Evolutionary conservation across 2,113 vertebrate species (phyloP).

Genomic region (Xyrauchen texanus): DNA sequence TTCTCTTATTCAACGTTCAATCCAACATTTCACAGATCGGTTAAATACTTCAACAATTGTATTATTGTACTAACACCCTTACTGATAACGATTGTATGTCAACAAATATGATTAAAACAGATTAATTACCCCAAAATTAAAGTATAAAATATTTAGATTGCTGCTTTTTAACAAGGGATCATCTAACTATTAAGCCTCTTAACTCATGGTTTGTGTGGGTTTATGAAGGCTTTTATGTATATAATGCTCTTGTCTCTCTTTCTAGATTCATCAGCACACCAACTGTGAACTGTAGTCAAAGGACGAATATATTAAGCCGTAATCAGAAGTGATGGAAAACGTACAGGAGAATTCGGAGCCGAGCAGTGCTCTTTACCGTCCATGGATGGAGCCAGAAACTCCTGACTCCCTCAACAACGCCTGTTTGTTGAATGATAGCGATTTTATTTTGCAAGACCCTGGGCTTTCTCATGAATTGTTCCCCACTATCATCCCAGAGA

Average conservation of each 20-base stretch:
- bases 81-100: neutral
- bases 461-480: constrained; percentile 13
- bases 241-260: neutral
- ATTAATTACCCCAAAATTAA: too few relatives aligned
- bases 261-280: neutral
- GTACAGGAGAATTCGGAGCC: constrained; percentile 15
- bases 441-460: constrained; percentile 46
- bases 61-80: neutral
- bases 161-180: too few relatives aligned
- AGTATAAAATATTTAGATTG: too few relatives aligned
- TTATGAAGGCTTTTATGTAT: too few relatives aligned
- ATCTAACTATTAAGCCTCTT: too few relatives aligned
- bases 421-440: constrained; percentile 58
- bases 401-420: constrained; percentile 60
- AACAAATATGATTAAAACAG: neutral
- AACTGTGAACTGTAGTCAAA: neutral
- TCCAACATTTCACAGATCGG: too few relatives aligned
- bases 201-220: too few relatives aligned
- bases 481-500: constrained; percentile 65
- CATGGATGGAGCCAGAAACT: constrained; percentile 56
- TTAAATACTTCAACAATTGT: neutral
- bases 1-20: too few relatives aligned
- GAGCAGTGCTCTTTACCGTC: constrained; percentile 35
- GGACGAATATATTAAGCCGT: neutral
- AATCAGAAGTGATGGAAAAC: constrained; percentile 52